Evolutionary conservation across 2,113 vertebrate genomes (phyloP).

Genomic region (Perca schrenkii): DNA sequence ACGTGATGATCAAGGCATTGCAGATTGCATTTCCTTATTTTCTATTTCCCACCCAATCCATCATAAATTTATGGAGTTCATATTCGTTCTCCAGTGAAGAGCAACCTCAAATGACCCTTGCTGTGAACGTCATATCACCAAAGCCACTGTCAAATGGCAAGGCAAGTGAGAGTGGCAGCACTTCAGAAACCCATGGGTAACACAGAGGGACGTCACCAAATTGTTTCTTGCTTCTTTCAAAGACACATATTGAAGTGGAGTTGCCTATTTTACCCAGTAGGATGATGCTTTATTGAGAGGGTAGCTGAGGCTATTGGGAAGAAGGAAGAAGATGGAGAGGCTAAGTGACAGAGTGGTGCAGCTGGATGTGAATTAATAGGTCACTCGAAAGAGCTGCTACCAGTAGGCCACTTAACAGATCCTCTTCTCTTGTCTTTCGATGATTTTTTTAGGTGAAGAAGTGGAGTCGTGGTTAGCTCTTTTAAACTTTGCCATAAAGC

Average conservation of each 20-base stretch:
- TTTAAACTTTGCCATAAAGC: slow-evolving; percentile 25
- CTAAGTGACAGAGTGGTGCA: slow-evolving; percentile 60
- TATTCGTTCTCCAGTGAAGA: not conserved
- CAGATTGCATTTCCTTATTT: slow-evolving; percentile 26
- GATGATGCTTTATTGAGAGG: slow-evolving; percentile 57
- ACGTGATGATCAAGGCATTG: slow-evolving; percentile 25
- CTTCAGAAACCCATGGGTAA: slow-evolving; percentile 47
- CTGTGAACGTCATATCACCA: not conserved
- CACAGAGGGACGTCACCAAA: slow-evolving; percentile 6
- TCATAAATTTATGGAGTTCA: slow-evolving; percentile 48
- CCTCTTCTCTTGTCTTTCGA: slow-evolving; percentile 20
- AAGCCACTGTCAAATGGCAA: slow-evolving; percentile 29
- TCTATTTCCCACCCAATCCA: slow-evolving; percentile 9
- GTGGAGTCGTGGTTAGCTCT: slow-evolving; percentile 21
- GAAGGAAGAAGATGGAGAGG: slow-evolving; percentile 46
- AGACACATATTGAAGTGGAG: slow-evolving; percentile 18
- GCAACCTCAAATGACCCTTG: slow-evolving; percentile 33
- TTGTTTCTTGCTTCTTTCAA: slow-evolving; percentile 6
- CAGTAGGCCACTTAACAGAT: slow-evolving; percentile 52
- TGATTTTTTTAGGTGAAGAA: slow-evolving; percentile 39
- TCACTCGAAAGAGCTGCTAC: slow-evolving; percentile 42
- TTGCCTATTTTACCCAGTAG: slow-evolving; percentile 42
- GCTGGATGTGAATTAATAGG: slow-evolving; percentile 57
- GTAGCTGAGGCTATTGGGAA: slow-evolving; percentile 29
- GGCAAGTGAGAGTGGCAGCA: slow-evolving; percentile 45